These are phyloP conservation scores for Astreopora myriophthalma DNA, from an alignment of 64 coral and sea anemone species.

Conservation along the genomic window DNA sequence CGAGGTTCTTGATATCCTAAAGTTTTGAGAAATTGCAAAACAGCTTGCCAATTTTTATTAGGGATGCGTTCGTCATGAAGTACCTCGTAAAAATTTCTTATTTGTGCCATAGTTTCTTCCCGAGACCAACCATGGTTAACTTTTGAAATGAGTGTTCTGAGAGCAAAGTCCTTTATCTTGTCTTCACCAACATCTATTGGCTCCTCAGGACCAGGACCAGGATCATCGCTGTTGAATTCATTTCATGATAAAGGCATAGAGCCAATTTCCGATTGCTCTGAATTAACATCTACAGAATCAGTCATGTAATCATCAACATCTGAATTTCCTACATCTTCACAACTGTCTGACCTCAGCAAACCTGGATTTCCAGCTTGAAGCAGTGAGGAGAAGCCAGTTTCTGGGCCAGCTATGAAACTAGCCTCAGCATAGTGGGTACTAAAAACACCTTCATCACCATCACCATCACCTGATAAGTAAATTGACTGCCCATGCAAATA, in stretches of 20 bases:
- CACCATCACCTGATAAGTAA: background rate
- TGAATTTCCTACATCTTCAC: background rate
- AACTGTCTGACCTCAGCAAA: background rate
- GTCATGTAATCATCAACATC: background rate
- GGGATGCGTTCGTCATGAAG: too few species aligned
- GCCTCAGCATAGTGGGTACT: background rate
- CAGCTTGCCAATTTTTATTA: too few species aligned
- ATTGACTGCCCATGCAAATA: background rate
- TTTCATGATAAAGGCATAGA: too few species aligned
- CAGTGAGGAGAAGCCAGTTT: background rate
- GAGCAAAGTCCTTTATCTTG: conserved; percentile 26
- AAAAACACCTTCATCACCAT: background rate
- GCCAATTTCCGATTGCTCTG: background rate
- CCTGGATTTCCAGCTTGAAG: background rate
- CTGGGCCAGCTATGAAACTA: background rate
- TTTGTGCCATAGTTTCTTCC: conserved; percentile 30
- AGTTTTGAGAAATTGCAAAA: too few species aligned
- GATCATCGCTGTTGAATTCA: too few species aligned
- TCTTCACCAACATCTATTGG: conserved; percentile 29
- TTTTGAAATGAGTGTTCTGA: conserved; percentile 13
- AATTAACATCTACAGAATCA: background rate
- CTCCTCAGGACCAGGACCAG: background rate
- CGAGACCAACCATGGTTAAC: conserved; percentile 50
- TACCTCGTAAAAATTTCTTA: conserved; percentile 61
- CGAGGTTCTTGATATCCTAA: conserved; percentile 55